phyloP scores from a whole-genome alignment of 1,140 invertebrate species.

The Lordiphosa collinella region DNA sequence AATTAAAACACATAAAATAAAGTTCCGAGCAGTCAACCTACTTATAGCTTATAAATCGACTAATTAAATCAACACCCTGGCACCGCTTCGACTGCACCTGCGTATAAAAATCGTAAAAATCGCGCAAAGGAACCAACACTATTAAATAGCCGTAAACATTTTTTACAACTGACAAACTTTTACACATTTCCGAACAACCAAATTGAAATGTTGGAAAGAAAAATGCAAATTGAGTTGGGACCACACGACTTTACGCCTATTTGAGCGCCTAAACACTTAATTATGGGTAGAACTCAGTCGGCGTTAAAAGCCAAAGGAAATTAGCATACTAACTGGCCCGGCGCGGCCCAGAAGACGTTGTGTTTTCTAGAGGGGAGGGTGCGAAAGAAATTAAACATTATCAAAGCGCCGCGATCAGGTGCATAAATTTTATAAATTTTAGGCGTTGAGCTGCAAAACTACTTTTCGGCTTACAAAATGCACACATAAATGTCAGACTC shows the following conservation, averaged over 20 bases:
- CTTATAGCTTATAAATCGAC: conserved; percentile 53
- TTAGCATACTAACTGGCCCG: conserved; percentile 68
- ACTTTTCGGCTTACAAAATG: conserved; percentile 57
- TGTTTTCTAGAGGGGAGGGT: conserved; percentile 14
- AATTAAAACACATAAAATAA: conserved; percentile 46
- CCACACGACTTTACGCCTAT: conserved; percentile 50
- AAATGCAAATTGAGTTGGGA: conserved; percentile 73
- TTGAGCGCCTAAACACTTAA: conserved; percentile 72
- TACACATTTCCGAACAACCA: conserved; percentile 12
- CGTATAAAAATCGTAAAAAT: conserved; percentile 44
- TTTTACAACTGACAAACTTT: conserved; percentile 35
- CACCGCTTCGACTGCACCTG: conserved; percentile 6
- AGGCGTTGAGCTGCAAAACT: conserved; percentile 72
- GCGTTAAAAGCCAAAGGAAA: conserved; percentile 50
- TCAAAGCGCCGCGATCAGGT: conserved; percentile 52
- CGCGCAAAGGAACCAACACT: conserved; percentile 43
- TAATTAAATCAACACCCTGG: conserved; percentile 53
- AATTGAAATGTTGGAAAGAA: conserved; percentile 39
- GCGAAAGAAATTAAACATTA: conserved; percentile 58
- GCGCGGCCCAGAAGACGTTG: conserved; percentile 8
- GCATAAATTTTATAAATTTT: conserved; percentile 31
- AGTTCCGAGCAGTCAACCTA: conserved; percentile 5
- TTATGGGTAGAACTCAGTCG: conserved; percentile 30
- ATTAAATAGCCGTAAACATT: conserved; percentile 58
- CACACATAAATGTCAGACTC: conserved; percentile 64